Base-by-base conservation (phyloP, 1,140 invertebrate species). In the Littorina saxatilis region DNA sequence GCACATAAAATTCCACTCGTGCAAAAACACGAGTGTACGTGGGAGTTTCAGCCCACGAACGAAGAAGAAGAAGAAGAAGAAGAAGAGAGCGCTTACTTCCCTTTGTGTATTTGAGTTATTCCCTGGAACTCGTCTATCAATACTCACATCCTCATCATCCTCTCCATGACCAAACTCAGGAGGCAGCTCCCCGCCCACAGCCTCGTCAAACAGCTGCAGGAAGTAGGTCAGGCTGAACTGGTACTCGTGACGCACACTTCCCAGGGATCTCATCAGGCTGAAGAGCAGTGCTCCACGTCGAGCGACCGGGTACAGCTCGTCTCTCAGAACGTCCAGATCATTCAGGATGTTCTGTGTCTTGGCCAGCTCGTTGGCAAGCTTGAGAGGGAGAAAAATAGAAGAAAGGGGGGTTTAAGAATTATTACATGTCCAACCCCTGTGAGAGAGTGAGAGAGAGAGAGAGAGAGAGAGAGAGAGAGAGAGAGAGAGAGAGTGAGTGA, bases 231-330 rank as follows among this genome's bases (percentile, higher is more conserved):
- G 61, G 20, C 87, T 86, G 83, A 91, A 91, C 83, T 91, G 90
- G 82, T 91, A 91, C 61, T 91, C 88, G 72, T 87, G 87, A 52
- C 88, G 87, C 23, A 91, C 75, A 75, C 84, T 85, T n/a, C 87
- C 82, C 70, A 92, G 81, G 55, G 88, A 87, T 32, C 89, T 72
- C 27, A 90, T 80, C 20, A 91, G 83, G n/a, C 86, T 81, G 82
- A 87, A 92, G 82, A 92, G 79, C 85, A 90, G 88, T 75, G 91
- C 89, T 23, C 86, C 91, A 55, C 90, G 63, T n/a, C 88, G 81
- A 32, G 91, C 90, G 63, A 92, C 76, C 50, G 91, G 90, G 74
- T 88, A 90, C 39, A 92, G 83, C 82, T 91, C 91, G 82, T 92
- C 89, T 72, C 87, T 89, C 11, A 91, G 81, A 23, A 83, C 58